Percentiles rank a stretch among this genome's conserved stretches.
These are phyloP conservation scores for Polyploca ridens DNA, from an alignment of 2,888 invertebrate genomes.

Conservation along the genomic window DNA sequence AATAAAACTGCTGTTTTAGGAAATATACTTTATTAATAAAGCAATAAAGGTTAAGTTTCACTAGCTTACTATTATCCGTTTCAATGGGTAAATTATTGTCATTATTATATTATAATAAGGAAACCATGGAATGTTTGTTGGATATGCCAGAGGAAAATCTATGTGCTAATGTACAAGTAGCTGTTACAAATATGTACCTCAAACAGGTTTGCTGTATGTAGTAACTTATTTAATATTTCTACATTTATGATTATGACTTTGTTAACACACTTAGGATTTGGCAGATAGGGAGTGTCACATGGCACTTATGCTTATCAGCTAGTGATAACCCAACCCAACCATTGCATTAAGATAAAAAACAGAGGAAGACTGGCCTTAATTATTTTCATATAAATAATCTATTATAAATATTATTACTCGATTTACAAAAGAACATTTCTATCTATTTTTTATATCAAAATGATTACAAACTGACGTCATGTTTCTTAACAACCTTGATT, in stretches of 20 bases:
- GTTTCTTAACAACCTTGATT: constrained; percentile 59
- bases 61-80: background rate
- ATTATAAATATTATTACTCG: constrained; percentile 28
- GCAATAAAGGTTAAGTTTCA: constrained; percentile 8
- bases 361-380: constrained; percentile 72
- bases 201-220: background rate
- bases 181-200: background rate
- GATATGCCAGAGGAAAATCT: constrained; percentile 5
- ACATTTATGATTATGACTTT: constrained; percentile 22
- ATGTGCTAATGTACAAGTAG: background rate
- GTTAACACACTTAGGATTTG: constrained; percentile 54
- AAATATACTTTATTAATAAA: background rate
- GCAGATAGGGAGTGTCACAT: constrained; percentile 79
- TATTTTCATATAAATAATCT: constrained; percentile 61
- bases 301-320: constrained; percentile 76
- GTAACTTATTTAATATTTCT: constrained; percentile 20
- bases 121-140: constrained; percentile 12
- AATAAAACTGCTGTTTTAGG: background rate
- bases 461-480: constrained; percentile 71
- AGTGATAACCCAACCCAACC: constrained; percentile 79
- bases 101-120: background rate
- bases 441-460: constrained; percentile 51
- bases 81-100: background rate
- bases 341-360: constrained; percentile 77
- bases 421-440: constrained; percentile 37